Evolutionary conservation across 2,888 invertebrate genomes (phyloP), one percentile per base, ranked within the genome.

Genomic region (Lypha dubia): DNA sequence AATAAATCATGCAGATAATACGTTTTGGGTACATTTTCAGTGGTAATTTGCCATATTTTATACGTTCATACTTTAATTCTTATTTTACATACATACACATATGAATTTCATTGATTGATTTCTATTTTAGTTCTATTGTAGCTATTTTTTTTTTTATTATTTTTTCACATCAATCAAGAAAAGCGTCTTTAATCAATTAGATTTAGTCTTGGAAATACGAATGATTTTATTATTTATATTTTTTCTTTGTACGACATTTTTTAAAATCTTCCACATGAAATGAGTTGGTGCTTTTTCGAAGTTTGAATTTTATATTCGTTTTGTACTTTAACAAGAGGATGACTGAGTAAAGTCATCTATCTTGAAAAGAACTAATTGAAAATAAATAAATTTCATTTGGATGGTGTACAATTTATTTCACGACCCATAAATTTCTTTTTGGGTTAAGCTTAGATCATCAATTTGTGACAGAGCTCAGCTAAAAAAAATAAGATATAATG

Each of bases 171-270:
- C 85, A 82, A 85, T 85, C 82, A 79, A 67, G 22, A 28, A 79
- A 81, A 79, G 46, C 49, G 70, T 44, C 76, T 62, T 67, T 67
- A 81, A 60, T 75, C 82, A 76, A 71, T 67, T 60, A 79, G 58
- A 79, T 84, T 79, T 82, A 82, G 65, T 70, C 79, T 60, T n/a
- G 65, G 51, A 71, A 79, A 85, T n/a, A n/a, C 74, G 79, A 85
- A 81, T 81, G 70, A 74, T 79, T 62, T 58, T 58, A 15, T 60
- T 15, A 1, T 28, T 15, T 3, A n/a, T 7, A 1, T 32, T 9
- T 56, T 11, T 20, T 28, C 15, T n/a, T n/a, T 35, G 6, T 17
- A 5, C 11, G 0, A 35, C 5, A 58, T 0, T 35, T 35, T 35
- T 20, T 20, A 51, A 22, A 22, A 3, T 8, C 11, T 51, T 9